Conservation (phyloP, 2,797 vertebrate species). For the Cyprinella venusta region DNA sequence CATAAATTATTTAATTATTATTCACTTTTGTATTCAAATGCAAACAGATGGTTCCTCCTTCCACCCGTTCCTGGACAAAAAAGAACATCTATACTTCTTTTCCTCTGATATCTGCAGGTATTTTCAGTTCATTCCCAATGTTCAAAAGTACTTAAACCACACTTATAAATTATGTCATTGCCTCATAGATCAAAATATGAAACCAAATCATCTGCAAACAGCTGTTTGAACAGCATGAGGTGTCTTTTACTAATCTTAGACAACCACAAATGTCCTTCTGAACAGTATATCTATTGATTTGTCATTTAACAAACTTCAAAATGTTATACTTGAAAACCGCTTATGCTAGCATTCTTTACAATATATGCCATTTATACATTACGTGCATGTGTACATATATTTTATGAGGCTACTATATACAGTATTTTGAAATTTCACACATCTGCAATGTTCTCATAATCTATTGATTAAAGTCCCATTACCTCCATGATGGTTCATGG, state of each 20-base stretch:
- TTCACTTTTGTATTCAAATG: slow-evolving; percentile 6
- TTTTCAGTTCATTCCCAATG: not conserved
- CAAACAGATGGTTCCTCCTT: slow-evolving; percentile 89
- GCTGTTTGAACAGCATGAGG: not conserved
- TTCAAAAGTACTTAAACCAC: not conserved
- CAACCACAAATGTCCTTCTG: not conserved
- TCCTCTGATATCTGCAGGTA: slow-evolving; percentile 97
- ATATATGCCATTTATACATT: not conserved
- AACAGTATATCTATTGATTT: not conserved
- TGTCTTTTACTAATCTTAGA: not conserved
- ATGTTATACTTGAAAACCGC: not conserved
- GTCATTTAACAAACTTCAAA: not conserved
- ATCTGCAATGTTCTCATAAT: not conserved
- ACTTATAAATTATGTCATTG: not conserved
- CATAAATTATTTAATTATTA: not conserved
- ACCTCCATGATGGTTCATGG: not conserved
- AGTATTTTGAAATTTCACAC: not conserved
- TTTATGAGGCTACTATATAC: not conserved
- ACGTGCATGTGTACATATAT: not conserved
- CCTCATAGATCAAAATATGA: not conserved
- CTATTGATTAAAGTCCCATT: not conserved
- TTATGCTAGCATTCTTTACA: not conserved
- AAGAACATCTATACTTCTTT: slow-evolving; percentile 83
- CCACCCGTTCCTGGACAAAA: slow-evolving; percentile 84
- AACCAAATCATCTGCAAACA: not conserved